Conservation (phyloP, 1,140 invertebrate species). For the Palaemon carinicauda region DNA sequence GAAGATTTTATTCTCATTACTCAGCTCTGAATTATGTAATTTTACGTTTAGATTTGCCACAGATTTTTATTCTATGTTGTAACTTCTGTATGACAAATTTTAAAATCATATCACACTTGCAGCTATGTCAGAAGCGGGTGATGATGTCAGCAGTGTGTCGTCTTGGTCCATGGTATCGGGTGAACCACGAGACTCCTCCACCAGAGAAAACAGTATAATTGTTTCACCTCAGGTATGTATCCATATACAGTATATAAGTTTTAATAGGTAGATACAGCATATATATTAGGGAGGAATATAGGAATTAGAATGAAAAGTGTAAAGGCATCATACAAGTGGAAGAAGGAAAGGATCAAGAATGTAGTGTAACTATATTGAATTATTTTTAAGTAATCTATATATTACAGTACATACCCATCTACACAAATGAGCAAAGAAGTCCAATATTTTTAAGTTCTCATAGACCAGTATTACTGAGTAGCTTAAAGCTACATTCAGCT, state of each 20-base stretch:
- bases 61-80: background rate
- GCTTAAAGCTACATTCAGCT: too few relatives aligned
- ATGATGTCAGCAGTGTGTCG: slow-evolving; percentile 60
- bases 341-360: too few relatives aligned
- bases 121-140: slow-evolving; percentile 43
- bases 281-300: background rate
- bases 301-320: too few relatives aligned
- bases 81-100: too few relatives aligned
- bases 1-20: too few relatives aligned
- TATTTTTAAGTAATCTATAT: too few relatives aligned
- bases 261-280: background rate
- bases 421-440: background rate
- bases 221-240: slow-evolving; percentile 30
- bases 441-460: too few relatives aligned
- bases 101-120: background rate
- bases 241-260: background rate
- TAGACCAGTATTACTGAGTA: too few relatives aligned
- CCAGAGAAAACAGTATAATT: slow-evolving; percentile 47
- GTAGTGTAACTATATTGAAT: too few relatives aligned
- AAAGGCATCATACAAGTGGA: too few relatives aligned
- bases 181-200: slow-evolving; percentile 43
- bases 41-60: background rate
- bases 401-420: too few relatives aligned
- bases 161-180: slow-evolving; percentile 63
- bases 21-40: too few relatives aligned